These are phyloP conservation scores for Perca flavescens DNA, from an alignment of 2,113 vertebrate genomes.

Conservation along the genomic window DNA sequence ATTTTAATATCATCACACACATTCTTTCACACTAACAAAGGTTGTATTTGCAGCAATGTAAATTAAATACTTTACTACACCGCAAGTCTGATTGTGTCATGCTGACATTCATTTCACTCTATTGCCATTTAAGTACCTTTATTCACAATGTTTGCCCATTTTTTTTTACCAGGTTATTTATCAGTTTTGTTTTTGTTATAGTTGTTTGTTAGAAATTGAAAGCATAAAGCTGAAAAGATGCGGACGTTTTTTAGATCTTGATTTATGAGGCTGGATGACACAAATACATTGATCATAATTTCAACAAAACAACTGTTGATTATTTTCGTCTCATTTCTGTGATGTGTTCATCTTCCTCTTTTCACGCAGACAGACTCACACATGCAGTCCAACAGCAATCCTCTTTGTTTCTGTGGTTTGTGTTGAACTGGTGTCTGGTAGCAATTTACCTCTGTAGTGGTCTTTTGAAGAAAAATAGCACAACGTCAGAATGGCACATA, in stretches of 20 bases:
- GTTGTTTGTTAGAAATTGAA: not conserved
- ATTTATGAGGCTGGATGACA: not conserved
- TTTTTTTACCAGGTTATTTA: not conserved
- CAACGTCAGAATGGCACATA: not conserved
- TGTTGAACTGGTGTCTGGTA: not conserved
- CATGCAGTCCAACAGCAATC: not conserved
- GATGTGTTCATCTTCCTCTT: not conserved
- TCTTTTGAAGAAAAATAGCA: not conserved
- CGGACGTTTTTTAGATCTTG: not conserved
- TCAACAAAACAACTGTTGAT: not conserved
- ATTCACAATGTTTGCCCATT: not conserved
- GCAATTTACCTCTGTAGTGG: not conserved
- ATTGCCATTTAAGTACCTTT: not conserved
- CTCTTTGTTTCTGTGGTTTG: not conserved
- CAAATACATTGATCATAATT: not conserved
- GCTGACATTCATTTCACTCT: not conserved
- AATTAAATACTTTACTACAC: not conserved
- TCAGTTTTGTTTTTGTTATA: not conserved
- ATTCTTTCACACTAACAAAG: not conserved
- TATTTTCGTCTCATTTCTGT: not conserved
- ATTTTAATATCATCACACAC: conserved; percentile 12
- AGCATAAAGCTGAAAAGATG: not conserved
- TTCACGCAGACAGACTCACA: not conserved
- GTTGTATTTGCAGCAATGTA: not conserved
- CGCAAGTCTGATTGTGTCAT: not conserved